Evolutionary conservation across 64 coral and sea anemone species (phyloP), one percentile per base, ranked within the genome.

Genomic region (Hydrozoanthus tunicans): DNA sequence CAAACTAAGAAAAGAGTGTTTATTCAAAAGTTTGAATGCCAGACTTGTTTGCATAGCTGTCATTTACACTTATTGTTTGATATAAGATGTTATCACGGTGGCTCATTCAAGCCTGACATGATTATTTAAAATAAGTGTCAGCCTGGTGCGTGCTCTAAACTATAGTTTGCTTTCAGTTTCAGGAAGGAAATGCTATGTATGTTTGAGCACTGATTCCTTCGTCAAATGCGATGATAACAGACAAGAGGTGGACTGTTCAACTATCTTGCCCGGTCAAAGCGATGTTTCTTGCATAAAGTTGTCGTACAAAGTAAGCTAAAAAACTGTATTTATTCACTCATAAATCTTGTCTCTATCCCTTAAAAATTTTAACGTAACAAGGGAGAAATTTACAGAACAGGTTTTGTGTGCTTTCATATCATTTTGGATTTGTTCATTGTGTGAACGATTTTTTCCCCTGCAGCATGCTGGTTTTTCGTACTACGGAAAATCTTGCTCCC

Each of bases 131-230:
- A 43, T 43, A 43, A 43, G 0, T 43, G 32, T 43, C 32, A 2
- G 32, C 20, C 20, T 20, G 32, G 0, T 43, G 13, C n/a, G 13
- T 69, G 10, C 13, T 17, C 25, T 9, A 70, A 70, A 25, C n/a
- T 70, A 70, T 70, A 23, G n/a, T 70, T 70, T 69, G 11, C 9
- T 78, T 43, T 43, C 32, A 79, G 77, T 79, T 55, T 79, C 17
- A 15, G 77, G 77, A 56, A 79, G 77, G 23, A 79, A 79, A 51
- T 79, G 77, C 17, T 79, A 79, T 11, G 3, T n/a, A 0, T 79
- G 77, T 14, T 53, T 13, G 5, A 79, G 77, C 20, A 79, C 54
- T 7, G 77, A 79, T 11, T 79, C 77, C 77, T 79, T 79, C 20
- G 54, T 6, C 7, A 79, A 53, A 52, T 79, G 77, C 58, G 77